Base-by-base conservation (phyloP, 2,113 vertebrate species). In the Prolemur simus region DNA sequence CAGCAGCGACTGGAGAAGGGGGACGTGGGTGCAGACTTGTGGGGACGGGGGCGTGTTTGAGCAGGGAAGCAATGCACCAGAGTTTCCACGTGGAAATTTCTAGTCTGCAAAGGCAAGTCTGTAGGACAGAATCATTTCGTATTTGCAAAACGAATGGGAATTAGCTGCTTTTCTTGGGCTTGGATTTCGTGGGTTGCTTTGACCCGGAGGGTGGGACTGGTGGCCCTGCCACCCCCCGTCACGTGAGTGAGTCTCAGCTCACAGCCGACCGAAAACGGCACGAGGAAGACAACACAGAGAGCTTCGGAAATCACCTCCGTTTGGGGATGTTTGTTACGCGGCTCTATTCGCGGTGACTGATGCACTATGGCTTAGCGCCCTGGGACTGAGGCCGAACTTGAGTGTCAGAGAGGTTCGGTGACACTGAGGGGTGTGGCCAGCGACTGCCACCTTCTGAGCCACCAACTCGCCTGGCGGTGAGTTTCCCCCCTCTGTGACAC, bases 61-160 rank as follows among this genome's bases (percentile, higher is more conserved):
- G 14, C 29, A 52, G 5, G 25, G 73, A 14, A 45, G 42, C 5
- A 42, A 42, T 0, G 37, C 25, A 34, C 77, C 47, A 74, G 78
- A 58, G 54, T 73, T 66, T 74, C 83, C 34, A 3, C 34, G 47
- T 83, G 49, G 82, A 63, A 78, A 23, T 15, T 20, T 25, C 14
- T 69, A 37, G 42, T 8, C 39, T 93, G 8, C 11, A 27, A 73
- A 64, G 6, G 6, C 45, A 78, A 37, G 37, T 71, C 39, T 60
- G 11, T 32, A 25, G 25, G 32, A 86, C 0, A 73, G 78, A 73
- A 66, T 47, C 56, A 63, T 45, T 82, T 37, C 42, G 4, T 76
- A 69, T 63, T 85, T 64, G 39, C 45, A 60, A 83, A 87, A 82
- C 37, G 37, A 89, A 54, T 77, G 56, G 80, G 78, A 91, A 58